phyloP scores from a whole-genome alignment of 2,888 invertebrate genomes.

The Aleiodes testaceus region DNA sequence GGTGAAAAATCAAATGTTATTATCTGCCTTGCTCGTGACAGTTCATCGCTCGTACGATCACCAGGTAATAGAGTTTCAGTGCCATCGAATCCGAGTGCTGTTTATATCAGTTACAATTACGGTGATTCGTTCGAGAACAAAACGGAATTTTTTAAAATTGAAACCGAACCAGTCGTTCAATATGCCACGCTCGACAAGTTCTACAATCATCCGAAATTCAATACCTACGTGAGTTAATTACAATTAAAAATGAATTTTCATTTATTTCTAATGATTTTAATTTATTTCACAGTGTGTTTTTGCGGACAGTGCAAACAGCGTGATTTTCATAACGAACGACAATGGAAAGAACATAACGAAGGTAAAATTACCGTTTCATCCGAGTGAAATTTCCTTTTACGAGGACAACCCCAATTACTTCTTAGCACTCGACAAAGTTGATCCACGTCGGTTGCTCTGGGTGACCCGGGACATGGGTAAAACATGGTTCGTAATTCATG shows the following conservation, averaged over 20 bases:
- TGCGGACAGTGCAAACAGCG: constrained; percentile 84
- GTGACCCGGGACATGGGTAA: constrained; percentile 84
- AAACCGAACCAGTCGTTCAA: constrained; percentile 67
- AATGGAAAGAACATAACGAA: constrained; percentile 81
- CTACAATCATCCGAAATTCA: constrained; percentile 87
- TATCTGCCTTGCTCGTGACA: constrained; percentile 87
- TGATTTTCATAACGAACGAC: constrained; percentile 84
- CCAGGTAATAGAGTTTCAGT: constrained; percentile 59
- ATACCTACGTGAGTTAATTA: constrained; percentile 82
- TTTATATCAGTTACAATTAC: constrained; percentile 91
- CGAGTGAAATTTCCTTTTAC: constrained; percentile 85
- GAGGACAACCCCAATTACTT: constrained; percentile 81
- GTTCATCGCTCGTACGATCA: constrained; percentile 65
- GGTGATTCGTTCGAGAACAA: constrained; percentile 86
- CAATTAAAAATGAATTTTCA: background rate
- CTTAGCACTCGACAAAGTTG: constrained; percentile 84
- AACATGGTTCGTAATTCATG: constrained; percentile 81
- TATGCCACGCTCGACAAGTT: constrained; percentile 87
- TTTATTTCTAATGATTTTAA: background rate
- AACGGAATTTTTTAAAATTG: constrained; percentile 79
- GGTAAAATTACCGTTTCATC: constrained; percentile 81
- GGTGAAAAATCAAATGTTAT: constrained; percentile 91
- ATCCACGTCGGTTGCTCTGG: constrained; percentile 80
- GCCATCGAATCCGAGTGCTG: constrained; percentile 78
- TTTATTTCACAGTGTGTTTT: constrained; percentile 83